These are phyloP conservation scores for Zygogramma bicolorata DNA, from an alignment of 2,888 invertebrate genomes.

Conservation along the genomic window DNA sequence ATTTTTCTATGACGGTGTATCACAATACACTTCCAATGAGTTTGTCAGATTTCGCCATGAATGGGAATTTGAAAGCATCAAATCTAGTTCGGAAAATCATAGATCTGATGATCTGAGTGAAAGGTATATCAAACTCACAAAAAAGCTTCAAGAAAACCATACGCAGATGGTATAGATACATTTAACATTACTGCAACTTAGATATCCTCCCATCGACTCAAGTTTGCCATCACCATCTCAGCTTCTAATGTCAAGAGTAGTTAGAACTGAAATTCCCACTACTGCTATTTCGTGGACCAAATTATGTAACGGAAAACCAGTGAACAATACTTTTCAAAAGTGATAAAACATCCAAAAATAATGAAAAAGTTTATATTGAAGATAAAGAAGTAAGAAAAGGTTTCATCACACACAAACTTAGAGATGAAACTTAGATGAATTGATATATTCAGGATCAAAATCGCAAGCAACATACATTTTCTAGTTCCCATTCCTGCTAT, in stretches of 20 bases:
- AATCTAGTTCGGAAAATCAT: constrained; percentile 26
- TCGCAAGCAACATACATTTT: neutral
- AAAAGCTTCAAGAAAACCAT: constrained; percentile 31
- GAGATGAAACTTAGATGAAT: neutral
- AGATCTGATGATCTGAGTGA: constrained; percentile 36
- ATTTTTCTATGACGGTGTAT: constrained; percentile 43
- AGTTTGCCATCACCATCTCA: constrained; percentile 22
- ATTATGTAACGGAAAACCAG: neutral
- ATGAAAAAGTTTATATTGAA: neutral
- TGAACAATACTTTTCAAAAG: neutral
- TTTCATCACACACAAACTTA: neutral
- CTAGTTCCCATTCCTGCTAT: neutral
- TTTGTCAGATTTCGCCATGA: constrained; percentile 39
- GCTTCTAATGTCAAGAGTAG: constrained; percentile 22
- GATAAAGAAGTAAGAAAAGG: neutral
- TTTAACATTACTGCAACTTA: constrained; percentile 27
- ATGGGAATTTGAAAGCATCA: constrained; percentile 42
- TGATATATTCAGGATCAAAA: neutral
- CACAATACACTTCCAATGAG: constrained; percentile 39
- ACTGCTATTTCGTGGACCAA: constrained; percentile 6
- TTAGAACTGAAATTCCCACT: neutral
- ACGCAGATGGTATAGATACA: constrained; percentile 25
- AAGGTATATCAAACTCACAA: constrained; percentile 34
- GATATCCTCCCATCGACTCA: constrained; percentile 33
- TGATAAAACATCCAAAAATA: neutral